phyloP scores from a whole-genome alignment of 1,140 invertebrate species.

The Stenopsyche tienmushanensis region DNA sequence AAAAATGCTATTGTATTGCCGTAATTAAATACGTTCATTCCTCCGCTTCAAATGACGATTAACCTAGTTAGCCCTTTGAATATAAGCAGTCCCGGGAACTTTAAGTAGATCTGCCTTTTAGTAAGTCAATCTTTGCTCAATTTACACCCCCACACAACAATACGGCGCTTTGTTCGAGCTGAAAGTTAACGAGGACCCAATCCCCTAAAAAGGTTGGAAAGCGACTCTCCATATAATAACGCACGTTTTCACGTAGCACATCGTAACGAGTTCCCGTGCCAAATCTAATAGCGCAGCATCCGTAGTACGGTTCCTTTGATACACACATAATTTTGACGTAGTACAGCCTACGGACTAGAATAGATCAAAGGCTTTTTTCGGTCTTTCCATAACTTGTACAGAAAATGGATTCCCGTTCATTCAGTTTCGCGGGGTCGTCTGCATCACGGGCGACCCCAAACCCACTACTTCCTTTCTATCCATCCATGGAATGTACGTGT shows the following conservation, averaged over 20 bases:
- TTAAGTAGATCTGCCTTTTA: no score
- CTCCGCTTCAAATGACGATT: no score
- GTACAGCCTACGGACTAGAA: constrained; percentile 13
- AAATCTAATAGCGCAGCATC: constrained; percentile 21
- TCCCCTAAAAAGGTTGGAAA: background rate
- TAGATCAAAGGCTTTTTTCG: constrained; percentile 20
- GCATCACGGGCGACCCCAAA: background rate
- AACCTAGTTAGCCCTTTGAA: no score
- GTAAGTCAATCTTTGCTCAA: no score
- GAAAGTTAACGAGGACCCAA: no score
- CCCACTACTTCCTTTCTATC: no score
- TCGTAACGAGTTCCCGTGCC: constrained; percentile 9
- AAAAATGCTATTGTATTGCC: no score
- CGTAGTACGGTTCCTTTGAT: background rate
- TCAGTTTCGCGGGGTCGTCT: constrained; percentile 5
- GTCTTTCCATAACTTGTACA: background rate
- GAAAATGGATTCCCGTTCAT: background rate
- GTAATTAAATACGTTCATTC: no score
- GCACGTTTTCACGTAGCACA: constrained; percentile 1
- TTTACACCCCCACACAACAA: no score
- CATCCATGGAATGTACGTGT: constrained; percentile 16
- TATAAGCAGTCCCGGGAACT: no score
- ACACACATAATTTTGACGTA: constrained; percentile 1
- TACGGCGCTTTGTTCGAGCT: no score
- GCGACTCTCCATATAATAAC: background rate